phyloP scores from a whole-genome alignment of 2,113 vertebrate genomes.

The Phaethon lepturus region DNA sequence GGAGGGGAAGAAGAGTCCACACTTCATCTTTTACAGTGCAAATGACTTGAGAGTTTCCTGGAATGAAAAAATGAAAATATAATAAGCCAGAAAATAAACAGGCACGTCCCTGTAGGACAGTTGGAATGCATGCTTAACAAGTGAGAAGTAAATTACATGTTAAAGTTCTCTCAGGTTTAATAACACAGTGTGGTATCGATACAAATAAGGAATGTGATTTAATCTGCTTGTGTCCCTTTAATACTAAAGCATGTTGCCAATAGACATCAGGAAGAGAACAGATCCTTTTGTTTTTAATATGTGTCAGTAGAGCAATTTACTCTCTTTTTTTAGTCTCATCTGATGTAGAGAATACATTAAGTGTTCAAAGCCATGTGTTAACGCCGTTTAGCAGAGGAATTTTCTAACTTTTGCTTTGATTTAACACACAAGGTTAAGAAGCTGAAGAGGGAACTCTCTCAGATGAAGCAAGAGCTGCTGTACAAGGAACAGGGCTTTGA shows the following conservation, averaged over 20 bases:
- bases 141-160: constrained; percentile 63
- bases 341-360: constrained; percentile 19
- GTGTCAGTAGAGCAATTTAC: constrained; percentile 53
- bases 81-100: constrained; percentile 34
- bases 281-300: constrained; percentile 40
- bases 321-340: neutral
- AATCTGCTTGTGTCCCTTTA: constrained; percentile 51
- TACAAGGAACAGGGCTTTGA: constrained; percentile 89
- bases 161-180: constrained; percentile 71
- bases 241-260: constrained; percentile 48
- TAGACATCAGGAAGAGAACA: constrained; percentile 31
- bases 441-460: constrained; percentile 85
- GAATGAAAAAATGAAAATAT: constrained; percentile 43
- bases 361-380: constrained; percentile 40
- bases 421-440: constrained; percentile 83
- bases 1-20: neutral
- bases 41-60: neutral
- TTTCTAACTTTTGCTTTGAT: constrained; percentile 63
- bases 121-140: constrained; percentile 47
- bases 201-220: constrained; percentile 68
- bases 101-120: constrained; percentile 38
- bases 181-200: constrained; percentile 65
- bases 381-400: neutral
- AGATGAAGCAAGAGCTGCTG: constrained; percentile 88
- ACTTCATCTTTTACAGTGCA: neutral